Percentiles rank a stretch among this genome's conserved stretches.
phyloP scores from a whole-genome alignment of 1,140 invertebrate genomes.

The Papilio aristodemus region DNA sequence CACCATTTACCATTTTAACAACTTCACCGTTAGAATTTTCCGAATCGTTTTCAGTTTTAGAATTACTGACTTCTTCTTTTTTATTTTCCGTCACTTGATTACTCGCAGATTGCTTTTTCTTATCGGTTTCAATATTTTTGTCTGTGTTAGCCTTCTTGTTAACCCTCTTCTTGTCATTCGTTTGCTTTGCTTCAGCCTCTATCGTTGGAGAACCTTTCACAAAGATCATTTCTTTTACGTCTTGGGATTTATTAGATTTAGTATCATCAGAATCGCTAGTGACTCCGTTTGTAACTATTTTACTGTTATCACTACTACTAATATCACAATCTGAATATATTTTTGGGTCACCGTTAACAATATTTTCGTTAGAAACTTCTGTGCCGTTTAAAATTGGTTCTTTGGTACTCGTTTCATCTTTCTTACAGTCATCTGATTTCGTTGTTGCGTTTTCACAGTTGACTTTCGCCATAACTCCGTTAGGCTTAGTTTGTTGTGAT shows the following conservation, averaged over 20 bases:
- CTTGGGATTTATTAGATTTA: constrained; percentile 67
- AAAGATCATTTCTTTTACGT: constrained; percentile 47
- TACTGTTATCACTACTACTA: constrained; percentile 75
- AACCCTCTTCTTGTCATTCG: constrained; percentile 62
- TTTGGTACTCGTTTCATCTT: constrained; percentile 70
- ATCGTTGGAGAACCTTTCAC: constrained; percentile 46
- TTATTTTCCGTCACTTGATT: constrained; percentile 52
- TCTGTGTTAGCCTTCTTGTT: constrained; percentile 61
- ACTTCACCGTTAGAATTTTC: constrained; percentile 59
- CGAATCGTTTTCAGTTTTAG: constrained; percentile 44
- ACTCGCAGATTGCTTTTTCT: constrained; percentile 51
- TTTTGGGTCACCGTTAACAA: constrained; percentile 70
- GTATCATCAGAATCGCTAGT: constrained; percentile 69
- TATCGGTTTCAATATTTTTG: constrained; percentile 53
- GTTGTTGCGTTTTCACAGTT: constrained; percentile 59
- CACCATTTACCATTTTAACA: constrained; percentile 66
- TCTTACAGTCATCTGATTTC: constrained; percentile 57
- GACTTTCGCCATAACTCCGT: constrained; percentile 51
- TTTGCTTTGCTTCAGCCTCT: constrained; percentile 50
- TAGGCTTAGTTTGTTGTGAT: constrained; percentile 53
- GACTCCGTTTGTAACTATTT: constrained; percentile 76
- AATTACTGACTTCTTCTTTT: constrained; percentile 46
- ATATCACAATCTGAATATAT: constrained; percentile 76
- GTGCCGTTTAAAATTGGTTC: constrained; percentile 71
- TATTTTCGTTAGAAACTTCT: constrained; percentile 52